Base-by-base conservation (phyloP, 2,888 invertebrate species). In the Schrankia costaestrigalis region DNA sequence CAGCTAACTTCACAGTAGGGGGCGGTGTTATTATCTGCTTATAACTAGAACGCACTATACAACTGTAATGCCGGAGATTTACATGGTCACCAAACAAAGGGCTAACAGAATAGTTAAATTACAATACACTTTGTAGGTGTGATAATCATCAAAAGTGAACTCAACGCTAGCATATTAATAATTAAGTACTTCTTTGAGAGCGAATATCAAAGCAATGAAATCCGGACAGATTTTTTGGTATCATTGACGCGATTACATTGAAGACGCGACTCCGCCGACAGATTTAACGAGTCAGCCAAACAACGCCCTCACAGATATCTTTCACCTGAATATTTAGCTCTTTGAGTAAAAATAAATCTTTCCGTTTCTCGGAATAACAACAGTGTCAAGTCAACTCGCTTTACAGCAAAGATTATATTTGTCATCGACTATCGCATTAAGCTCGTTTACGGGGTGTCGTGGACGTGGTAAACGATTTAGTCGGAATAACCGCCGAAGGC, bases 241-340 rank as follows among this genome's bases (percentile, higher is more conserved):
- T 71, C 75, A 73, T 66, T 72, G 75, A 13, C 92, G 92, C 30
- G 93, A 91, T 79, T 80, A 80, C 68, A 74, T 64, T 68, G 78
- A 71, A 73, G 69, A 63, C 63, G 66, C 57, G 51, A 31, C 53
- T 41, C 62, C 37, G 84, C 52, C 70, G 85, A 86, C 73, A 81
- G 84, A 85, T 84, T 78, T 83, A 84, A 79, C 71, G 82, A 71
- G 71, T 54, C 68, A 55, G 55, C 69, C 71, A 77, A 79, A 80
- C 81, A 80, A 73, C 79, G 66, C 70, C 63, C 71, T 77, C 79
- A 76, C 76, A 75, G 83, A 83, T 69, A 83, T 85, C 82, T 84
- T 81, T 83, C 85, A 86, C 86, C 85, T 85, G 85, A 84, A 77
- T 82, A 82, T 84, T 85, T 81, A 84, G 83, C 76, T 79, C 81